These are phyloP conservation scores for Canis aureus DNA, from an alignment of 2,113 vertebrate genomes.

Conservation along the genomic window DNA sequence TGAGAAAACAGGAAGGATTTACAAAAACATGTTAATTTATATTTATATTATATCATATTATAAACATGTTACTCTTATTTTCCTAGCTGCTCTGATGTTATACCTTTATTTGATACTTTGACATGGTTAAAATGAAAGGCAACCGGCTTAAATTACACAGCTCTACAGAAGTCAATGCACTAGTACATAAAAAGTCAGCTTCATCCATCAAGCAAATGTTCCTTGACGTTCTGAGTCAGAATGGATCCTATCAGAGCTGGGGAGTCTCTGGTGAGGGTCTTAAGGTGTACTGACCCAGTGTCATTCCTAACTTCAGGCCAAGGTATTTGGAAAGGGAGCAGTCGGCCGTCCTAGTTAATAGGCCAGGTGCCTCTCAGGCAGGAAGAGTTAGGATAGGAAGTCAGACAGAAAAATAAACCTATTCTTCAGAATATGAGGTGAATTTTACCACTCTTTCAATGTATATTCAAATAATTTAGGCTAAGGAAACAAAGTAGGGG, in stretches of 20 bases:
- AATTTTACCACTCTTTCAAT: slow-evolving; percentile 9
- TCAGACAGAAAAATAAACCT: neutral
- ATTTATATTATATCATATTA: neutral
- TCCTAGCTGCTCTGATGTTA: slow-evolving; percentile 31
- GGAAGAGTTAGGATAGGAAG: slow-evolving; percentile 17
- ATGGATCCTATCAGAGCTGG: neutral
- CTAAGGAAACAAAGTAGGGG: neutral
- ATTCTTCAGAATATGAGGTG: slow-evolving; percentile 1
- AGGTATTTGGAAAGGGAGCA: neutral
- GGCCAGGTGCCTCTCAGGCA: neutral
- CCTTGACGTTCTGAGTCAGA: neutral
- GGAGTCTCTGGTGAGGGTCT: neutral
- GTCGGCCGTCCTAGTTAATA: neutral
- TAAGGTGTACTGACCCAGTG: neutral
- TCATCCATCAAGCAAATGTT: neutral
- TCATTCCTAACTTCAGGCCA: neutral
- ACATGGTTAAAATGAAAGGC: slow-evolving; percentile 77
- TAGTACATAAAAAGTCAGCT: neutral
- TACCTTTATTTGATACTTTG: slow-evolving; percentile 67
- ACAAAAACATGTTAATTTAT: slow-evolving; percentile 67
- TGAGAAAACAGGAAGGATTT: slow-evolving; percentile 79
- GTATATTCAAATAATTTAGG: neutral
- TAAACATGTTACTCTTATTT: slow-evolving; percentile 73
- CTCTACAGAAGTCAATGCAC: neutral
- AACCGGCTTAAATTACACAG: slow-evolving; percentile 58